Conservation (phyloP, 2,797 vertebrate species). For the Cercopithecus diana region DNA sequence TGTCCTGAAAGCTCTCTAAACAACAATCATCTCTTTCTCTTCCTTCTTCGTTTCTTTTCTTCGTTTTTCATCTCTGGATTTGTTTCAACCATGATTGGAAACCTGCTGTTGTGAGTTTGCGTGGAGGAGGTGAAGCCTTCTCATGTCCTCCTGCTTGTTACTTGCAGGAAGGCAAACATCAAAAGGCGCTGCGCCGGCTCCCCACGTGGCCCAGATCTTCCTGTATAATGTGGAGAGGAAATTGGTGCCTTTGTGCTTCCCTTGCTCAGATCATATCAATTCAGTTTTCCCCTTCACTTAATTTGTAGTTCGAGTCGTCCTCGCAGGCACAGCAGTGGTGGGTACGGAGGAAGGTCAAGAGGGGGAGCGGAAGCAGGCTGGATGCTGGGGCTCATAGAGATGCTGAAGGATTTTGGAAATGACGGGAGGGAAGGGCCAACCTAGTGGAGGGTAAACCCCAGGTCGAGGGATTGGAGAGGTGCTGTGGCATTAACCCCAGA, state of each 20-base stretch:
- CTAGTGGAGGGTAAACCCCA: fast-evolving
- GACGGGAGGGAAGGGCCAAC: neutral
- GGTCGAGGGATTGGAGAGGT: neutral
- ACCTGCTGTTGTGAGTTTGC: slow-evolving; percentile 51
- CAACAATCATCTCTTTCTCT: neutral
- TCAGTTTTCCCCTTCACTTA: slow-evolving; percentile 19
- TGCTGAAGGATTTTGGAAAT: neutral
- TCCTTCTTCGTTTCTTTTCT: neutral
- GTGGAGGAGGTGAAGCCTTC: neutral
- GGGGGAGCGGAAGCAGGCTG: neutral
- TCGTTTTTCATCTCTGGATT: neutral
- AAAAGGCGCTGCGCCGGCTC: neutral
- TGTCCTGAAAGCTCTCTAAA: neutral
- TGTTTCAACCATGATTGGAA: slow-evolving; percentile 9
- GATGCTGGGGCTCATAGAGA: neutral
- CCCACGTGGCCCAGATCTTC: slow-evolving; percentile 39
- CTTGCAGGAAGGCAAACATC: slow-evolving; percentile 60
- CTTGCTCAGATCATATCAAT: slow-evolving; percentile 12
- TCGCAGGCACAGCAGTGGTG: neutral
- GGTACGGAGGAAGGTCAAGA: neutral
- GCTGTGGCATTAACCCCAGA: neutral
- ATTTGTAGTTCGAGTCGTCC: neutral
- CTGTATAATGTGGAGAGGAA: slow-evolving; percentile 57
- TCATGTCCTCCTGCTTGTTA: neutral
- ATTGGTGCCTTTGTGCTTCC: slow-evolving; percentile 13